phyloP scores from a whole-genome alignment of 2,888 invertebrate species.

The Morpho achilles region DNA sequence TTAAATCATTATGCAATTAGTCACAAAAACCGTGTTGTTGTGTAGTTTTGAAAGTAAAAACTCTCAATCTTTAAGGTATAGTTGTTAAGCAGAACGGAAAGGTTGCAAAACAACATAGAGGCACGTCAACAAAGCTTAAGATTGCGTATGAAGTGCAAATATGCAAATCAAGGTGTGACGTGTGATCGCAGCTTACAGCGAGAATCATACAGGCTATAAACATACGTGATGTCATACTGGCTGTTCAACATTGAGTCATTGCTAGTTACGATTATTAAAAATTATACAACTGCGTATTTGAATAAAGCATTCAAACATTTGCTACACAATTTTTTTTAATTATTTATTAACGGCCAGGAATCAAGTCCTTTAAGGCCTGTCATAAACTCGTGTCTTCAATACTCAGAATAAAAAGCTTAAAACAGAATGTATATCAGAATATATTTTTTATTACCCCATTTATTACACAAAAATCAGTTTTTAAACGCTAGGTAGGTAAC shows the following conservation, averaged over 20 bases:
- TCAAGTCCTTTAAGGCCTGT: too few relatives aligned
- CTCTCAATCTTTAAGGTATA: background rate
- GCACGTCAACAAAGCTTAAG: conserved; percentile 14
- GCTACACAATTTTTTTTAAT: background rate
- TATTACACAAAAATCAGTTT: too few relatives aligned
- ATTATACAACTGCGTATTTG: conserved; percentile 15
- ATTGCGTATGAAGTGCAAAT: conserved; percentile 14
- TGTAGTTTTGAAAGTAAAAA: conserved; percentile 11
- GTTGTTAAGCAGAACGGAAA: conserved; percentile 15
- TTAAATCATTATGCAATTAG: too few relatives aligned
- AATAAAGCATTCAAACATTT: background rate
- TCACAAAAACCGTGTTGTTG: background rate
- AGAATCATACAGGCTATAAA: conserved; percentile 20
- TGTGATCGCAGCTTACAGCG: conserved; percentile 12
- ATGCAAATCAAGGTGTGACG: conserved; percentile 20
- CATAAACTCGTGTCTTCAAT: too few relatives aligned
- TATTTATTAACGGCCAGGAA: background rate
- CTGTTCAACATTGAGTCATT: conserved; percentile 36
- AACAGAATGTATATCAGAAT: too few relatives aligned
- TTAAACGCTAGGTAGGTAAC: too few relatives aligned
- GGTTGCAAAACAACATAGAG: conserved; percentile 13
- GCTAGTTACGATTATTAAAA: conserved; percentile 17
- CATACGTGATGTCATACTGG: conserved; percentile 39
- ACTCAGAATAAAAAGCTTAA: too few relatives aligned
- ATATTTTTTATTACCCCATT: too few relatives aligned